Conservation (phyloP, 2,113 vertebrate genomes). For the Myotis yumanensis region DNA sequence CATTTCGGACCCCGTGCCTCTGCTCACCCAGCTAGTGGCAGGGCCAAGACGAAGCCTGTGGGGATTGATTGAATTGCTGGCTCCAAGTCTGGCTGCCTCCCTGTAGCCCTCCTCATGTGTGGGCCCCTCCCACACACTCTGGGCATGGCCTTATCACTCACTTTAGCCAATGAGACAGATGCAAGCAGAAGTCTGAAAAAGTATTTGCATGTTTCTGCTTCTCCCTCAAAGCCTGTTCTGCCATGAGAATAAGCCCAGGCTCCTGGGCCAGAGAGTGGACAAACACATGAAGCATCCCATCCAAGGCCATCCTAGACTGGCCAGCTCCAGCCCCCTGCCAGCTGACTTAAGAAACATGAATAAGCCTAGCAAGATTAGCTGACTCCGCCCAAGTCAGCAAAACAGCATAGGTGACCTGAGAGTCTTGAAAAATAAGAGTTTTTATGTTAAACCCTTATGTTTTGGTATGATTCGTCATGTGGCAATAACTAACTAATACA, state of each 20-base stretch:
- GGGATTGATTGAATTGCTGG: fast-evolving
- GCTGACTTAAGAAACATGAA: neutral
- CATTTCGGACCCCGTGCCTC: neutral
- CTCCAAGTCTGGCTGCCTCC: neutral
- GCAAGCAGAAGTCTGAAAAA: neutral
- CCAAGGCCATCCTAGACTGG: neutral
- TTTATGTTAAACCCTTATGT: neutral
- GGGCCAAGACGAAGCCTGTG: neutral
- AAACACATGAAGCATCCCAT: neutral
- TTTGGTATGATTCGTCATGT: neutral
- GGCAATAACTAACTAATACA: neutral
- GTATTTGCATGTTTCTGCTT: neutral
- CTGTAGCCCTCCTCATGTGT: fast-evolving
- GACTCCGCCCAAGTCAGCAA: neutral
- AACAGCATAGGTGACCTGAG: neutral
- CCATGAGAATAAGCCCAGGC: neutral
- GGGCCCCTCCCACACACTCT: neutral
- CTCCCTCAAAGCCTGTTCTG: neutral
- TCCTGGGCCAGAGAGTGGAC: neutral
- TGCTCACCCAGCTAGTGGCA: fast-evolving
- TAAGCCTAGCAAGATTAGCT: neutral
- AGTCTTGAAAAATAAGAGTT: conserved; percentile 22
- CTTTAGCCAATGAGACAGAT: neutral
- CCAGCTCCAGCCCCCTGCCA: neutral
- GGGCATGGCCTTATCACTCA: fast-evolving